Evolutionary conservation across 2,113 vertebrate genomes (phyloP), one percentile per base, ranked within the genome.

Genomic region (Forbesichthys agassizii): DNA sequence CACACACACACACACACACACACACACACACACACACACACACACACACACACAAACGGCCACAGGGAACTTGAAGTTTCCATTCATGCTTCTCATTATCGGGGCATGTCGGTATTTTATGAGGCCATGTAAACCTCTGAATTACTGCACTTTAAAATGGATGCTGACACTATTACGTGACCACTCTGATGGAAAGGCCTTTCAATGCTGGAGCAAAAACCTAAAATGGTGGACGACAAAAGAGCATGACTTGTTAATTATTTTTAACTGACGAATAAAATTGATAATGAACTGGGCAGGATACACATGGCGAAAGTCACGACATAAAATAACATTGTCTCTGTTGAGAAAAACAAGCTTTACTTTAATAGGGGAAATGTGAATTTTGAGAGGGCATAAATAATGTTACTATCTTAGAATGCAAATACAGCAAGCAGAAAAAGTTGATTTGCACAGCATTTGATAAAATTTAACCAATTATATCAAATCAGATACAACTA

Each of bases 61-160:
- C 84, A 85, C 75, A 83, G 84, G 84, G 84, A 90, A 85, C 83
- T 89, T 86, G 81, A 85, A 89, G 81, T 88, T 93, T 88, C 85
- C 79, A 86, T 88, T 93, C 89, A 85, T 89, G 75, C 86, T 93
- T 89, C 78, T 93, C 48, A 91, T 93, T 92, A 90, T 83, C 77
- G 76, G 73, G 84, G 27, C 65, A 92, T 89, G 91, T 92, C 82
- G 87, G 78, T 82, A 86, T 90, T 94, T 94, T 93, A 94, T 90
- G 89, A 84, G 88, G 79, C 83, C 80, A 76, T 93, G 92, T 93
- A 92, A 93, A 93, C 86, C 81, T 53, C 85, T 91, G 91, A 94
- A 90, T 93, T 92, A 93, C 90, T 89, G 88, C 90, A 91, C 91
- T 93, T 92, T 93, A 90, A 91, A 92, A 93, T 90, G 83, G 82